Conservation (phyloP, 1,140 invertebrate genomes). For the Eupristina koningsbergeri region DNA sequence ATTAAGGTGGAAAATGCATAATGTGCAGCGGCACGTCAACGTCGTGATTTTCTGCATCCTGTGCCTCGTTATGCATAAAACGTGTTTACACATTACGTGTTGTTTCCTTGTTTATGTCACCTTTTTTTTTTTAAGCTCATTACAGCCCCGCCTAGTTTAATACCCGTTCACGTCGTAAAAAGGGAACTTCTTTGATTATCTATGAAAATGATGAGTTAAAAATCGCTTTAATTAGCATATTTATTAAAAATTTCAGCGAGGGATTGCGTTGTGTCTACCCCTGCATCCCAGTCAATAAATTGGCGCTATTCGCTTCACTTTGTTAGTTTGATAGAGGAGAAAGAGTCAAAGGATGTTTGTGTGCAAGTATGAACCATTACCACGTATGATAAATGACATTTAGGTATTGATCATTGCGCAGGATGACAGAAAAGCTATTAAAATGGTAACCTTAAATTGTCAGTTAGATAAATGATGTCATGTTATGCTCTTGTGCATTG, state of each 20-base stretch:
- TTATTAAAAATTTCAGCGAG: slow-evolving; percentile 34
- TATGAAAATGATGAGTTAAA: slow-evolving; percentile 6
- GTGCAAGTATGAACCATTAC: neutral
- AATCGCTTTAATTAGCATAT: slow-evolving; percentile 45
- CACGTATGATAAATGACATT: neutral
- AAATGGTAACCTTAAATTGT: slow-evolving; percentile 9
- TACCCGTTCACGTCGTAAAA: neutral
- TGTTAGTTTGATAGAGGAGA: neutral
- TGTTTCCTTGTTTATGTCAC: neutral
- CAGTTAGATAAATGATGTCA: neutral
- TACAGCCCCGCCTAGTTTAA: neutral
- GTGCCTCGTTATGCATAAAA: neutral
- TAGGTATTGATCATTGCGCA: neutral
- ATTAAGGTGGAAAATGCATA: neutral
- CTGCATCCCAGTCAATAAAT: neutral
- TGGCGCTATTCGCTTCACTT: neutral
- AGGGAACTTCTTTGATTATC: slow-evolving; percentile 37
- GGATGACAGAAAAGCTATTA: neutral
- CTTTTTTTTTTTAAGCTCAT: neutral
- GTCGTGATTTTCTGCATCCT: neutral
- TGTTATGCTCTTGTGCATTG: neutral
- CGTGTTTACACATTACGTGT: neutral
- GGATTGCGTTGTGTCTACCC: neutral
- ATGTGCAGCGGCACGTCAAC: no score
- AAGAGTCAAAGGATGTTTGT: neutral